Conservation (phyloP, 2,113 vertebrate species). For the Gracilinanus agilis region DNA sequence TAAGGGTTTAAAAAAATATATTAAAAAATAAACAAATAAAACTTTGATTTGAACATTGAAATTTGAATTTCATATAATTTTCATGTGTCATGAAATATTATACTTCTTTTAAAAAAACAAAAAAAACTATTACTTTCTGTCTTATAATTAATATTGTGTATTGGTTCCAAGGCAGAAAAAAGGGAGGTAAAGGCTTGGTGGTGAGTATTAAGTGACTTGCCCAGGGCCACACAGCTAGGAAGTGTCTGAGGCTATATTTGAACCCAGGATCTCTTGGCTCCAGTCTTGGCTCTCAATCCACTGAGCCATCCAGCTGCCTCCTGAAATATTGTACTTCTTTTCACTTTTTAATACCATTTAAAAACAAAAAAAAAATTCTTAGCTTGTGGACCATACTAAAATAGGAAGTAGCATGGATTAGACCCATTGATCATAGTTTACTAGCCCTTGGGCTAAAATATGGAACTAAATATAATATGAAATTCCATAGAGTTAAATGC, state of each 20-base stretch:
- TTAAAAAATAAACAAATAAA: no score
- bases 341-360: neutral
- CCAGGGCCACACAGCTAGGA: no score
- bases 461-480: neutral
- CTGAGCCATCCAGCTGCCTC: no score
- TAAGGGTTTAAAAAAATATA: no score
- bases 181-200: no score
- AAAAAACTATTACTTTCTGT: no score
- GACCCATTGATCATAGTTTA: neutral
- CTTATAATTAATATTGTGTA: no score
- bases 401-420: neutral
- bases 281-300: no score
- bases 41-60: neutral
- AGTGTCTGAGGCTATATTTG: no score
- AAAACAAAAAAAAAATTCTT: neutral
- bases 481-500: neutral
- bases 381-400: neutral
- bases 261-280: no score
- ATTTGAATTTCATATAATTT: neutral
- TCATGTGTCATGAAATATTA: neutral
- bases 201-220: no score
- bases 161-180: no score
- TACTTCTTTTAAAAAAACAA: neutral
- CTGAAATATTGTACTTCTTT: neutral
- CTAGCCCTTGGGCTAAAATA: neutral